Conservation (phyloP, 2,113 vertebrate genomes). For the Erythrolamprus reginae region DNA sequence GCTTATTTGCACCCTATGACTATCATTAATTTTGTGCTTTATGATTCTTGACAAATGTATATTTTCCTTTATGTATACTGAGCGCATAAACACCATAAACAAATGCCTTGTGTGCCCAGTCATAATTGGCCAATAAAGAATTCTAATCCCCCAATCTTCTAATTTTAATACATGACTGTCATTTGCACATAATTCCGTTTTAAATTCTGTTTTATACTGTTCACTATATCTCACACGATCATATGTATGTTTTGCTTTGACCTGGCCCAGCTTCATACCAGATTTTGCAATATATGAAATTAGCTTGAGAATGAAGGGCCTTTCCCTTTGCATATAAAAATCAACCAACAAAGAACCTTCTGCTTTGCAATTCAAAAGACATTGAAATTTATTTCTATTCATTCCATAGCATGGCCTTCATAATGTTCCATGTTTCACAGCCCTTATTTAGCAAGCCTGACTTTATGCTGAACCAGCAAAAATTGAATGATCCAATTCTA, state of each 20-base stretch:
- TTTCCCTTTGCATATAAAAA: background rate
- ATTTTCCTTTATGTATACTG: too few species aligned
- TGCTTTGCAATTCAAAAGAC: background rate
- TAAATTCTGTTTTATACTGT: background rate
- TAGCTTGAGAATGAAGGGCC: constrained; percentile 32
- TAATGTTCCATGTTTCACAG: constrained; percentile 33
- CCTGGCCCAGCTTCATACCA: constrained; percentile 43
- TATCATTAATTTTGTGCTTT: too few species aligned
- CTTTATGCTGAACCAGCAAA: constrained; percentile 11
- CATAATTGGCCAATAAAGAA: too few species aligned
- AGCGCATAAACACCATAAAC: too few species aligned
- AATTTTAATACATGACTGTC: background rate
- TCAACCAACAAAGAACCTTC: background rate
- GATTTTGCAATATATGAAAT: constrained; percentile 11
- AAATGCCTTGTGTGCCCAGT: too few species aligned
- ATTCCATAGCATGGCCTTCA: constrained; percentile 1
- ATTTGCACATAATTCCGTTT: background rate
- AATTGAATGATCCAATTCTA: constrained; percentile 9
- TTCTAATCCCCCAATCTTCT: too few species aligned
- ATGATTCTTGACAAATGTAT: too few species aligned
- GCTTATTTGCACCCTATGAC: too few species aligned
- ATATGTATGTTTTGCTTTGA: background rate
- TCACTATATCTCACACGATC: background rate
- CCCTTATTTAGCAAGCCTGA: constrained; percentile 24
- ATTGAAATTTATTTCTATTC: constrained; percentile 37